Evolutionary conservation across 2,797 vertebrate genomes (phyloP), one percentile per base, ranked within the genome.

Genomic region (Onychomys leucogaster): DNA sequence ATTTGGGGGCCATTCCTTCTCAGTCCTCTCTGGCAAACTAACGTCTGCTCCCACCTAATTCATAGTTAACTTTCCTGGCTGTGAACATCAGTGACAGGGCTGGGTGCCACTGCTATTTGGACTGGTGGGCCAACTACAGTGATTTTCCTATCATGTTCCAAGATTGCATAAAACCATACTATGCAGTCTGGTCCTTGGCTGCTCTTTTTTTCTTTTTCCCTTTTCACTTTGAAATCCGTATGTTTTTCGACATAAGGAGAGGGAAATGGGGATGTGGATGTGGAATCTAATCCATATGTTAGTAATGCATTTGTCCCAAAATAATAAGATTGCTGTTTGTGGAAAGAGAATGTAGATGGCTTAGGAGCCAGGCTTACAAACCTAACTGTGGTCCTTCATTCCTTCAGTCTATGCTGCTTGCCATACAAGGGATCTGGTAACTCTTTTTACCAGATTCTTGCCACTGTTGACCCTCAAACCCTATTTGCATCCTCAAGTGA

Each of bases 261-360:
- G 89, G 84, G 95, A 96, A 57, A 85, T 93, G 84, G 78, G 86
- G 77, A 73, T 75, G 43, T 94, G 67, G 57, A 91, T 25, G 21
- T 76, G 14, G 85, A 98, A 89, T 97, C 49, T 83, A 95, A 96
- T 96, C 93, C 97, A 92, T 96, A 94, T 95, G 96, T 76, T 89
- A 49, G 78, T 4, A 55, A 71, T 93, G n/a, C 23, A 85, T 80
- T 96, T 91, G 71, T 81, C 55, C 84, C 55, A 57, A 94, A 96
- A 84, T 90, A 86, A 91, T 84, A 82, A 82, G 94, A 96, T 85
- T 49, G 21, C 3, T 4, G 77, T 73, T 43, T 84, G 75, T 76
- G 43, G 95, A 82, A 85, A 75, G 77, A 92, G 32, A 13, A 69
- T 76, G 27, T 57, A 78, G 87, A 17, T 90, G 16, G 88, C 57